A percentile compares a stretch with the other conserved stretches of the same genome.
phyloP scores from a whole-genome alignment of 2,113 vertebrate species.

The Vidua macroura region DNA sequence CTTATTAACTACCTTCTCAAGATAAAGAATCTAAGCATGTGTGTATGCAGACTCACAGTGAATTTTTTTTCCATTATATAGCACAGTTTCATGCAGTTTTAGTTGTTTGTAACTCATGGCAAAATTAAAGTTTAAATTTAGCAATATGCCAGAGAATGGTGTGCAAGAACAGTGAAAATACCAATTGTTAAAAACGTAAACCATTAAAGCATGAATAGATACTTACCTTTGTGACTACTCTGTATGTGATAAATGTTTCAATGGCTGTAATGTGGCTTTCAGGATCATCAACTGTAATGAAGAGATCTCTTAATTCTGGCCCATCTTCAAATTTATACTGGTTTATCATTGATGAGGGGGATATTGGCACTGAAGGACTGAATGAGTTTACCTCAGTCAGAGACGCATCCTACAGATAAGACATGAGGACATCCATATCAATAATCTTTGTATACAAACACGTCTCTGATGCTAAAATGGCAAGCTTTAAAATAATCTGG shows the following conservation, averaged over 20 bases:
- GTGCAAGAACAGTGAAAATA: not conserved
- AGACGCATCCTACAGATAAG: conserved; percentile 77
- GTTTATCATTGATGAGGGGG: conserved; percentile 91
- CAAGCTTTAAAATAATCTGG: not conserved
- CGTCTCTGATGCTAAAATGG: not conserved
- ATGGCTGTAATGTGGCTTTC: conserved; percentile 93
- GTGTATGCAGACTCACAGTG: not conserved
- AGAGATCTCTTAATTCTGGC: conserved; percentile 84
- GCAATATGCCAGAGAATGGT: not conserved
- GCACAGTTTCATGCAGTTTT: not conserved
- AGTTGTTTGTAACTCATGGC: not conserved
- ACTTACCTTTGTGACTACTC: conserved; percentile 89
- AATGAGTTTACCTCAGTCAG: conserved; percentile 79
- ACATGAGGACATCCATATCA: not conserved
- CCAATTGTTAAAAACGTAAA: not conserved
- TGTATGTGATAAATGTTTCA: conserved; percentile 95
- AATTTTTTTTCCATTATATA: not conserved
- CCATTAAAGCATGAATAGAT: not conserved
- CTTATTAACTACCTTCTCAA: not conserved
- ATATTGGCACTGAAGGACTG: conserved; percentile 80
- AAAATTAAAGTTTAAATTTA: not conserved
- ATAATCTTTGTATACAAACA: not conserved
- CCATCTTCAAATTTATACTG: conserved; percentile 92
- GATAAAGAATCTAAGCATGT: not conserved
- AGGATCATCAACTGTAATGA: conserved; percentile 90